Evolutionary conservation across 2,113 vertebrate species (phyloP).

Genomic region (Indicator indicator): DNA sequence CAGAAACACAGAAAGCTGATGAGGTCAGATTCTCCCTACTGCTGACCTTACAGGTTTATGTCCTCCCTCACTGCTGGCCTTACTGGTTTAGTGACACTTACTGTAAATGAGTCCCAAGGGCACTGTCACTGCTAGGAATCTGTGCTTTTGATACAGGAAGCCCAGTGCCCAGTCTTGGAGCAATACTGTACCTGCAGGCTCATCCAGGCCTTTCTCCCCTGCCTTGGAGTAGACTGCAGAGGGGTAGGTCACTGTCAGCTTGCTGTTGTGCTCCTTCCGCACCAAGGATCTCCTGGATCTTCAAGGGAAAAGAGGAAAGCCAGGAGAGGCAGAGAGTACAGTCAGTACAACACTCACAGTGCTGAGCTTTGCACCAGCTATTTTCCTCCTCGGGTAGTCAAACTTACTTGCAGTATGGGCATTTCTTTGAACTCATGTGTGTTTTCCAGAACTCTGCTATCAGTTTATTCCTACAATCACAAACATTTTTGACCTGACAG

Average conservation of each 20-base stretch:
- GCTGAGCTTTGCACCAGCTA: background rate
- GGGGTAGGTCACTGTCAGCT: slow-evolving; percentile 86
- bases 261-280: slow-evolving; percentile 93
- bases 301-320: background rate
- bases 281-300: slow-evolving; percentile 82
- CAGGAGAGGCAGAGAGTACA: background rate
- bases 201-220: background rate
- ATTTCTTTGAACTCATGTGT: slow-evolving; percentile 84
- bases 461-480: slow-evolving; percentile 85
- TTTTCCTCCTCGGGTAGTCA: background rate
- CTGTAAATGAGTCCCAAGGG: background rate
- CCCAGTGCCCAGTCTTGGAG: background rate
- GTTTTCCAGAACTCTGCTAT: slow-evolving; percentile 87
- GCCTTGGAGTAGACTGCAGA: slow-evolving; percentile 41
- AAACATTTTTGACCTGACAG: slow-evolving; percentile 89
- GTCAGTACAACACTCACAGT: background rate
- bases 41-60: background rate
- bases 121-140: background rate
- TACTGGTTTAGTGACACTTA: too few species aligned
- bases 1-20: background rate
- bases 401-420: slow-evolving; percentile 91
- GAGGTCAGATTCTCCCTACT: background rate
- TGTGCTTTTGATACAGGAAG: background rate
- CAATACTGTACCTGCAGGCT: slow-evolving; percentile 12
- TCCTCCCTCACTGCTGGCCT: too few species aligned